Conservation (phyloP, 2,888 invertebrate genomes). For the Brachyptera putata region DNA sequence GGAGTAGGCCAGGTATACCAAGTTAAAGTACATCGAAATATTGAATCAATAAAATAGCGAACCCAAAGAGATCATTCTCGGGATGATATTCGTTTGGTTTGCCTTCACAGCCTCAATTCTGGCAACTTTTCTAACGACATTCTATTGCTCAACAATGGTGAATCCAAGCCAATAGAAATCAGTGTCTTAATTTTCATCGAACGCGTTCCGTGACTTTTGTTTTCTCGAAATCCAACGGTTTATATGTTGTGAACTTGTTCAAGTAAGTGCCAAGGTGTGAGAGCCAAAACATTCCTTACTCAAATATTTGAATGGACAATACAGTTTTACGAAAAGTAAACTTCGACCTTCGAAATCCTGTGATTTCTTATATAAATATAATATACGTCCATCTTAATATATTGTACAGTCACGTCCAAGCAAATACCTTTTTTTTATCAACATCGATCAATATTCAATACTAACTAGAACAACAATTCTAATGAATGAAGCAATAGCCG, state of each 20-base stretch:
- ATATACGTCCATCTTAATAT: slow-evolving; percentile 25
- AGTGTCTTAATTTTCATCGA: neutral
- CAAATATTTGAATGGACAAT: neutral
- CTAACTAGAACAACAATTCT: neutral
- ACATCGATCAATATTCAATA: too few relatives aligned
- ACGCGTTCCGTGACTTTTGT: neutral
- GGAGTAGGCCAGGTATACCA: too few relatives aligned
- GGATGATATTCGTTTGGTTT: too few relatives aligned
- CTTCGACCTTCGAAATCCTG: neutral
- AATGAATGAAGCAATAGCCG: too few relatives aligned
- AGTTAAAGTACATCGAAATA: too few relatives aligned
- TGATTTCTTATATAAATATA: neutral
- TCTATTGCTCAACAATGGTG: neutral
- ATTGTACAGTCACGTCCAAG: slow-evolving; percentile 26
- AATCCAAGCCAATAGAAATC: slow-evolving; percentile 4
- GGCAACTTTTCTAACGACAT: too few relatives aligned
- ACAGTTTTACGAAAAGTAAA: neutral
- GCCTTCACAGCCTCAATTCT: too few relatives aligned
- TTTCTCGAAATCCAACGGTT: neutral
- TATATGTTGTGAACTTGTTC: neutral
- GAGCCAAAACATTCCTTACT: neutral
- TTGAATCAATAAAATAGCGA: too few relatives aligned
- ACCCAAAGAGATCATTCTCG: too few relatives aligned
- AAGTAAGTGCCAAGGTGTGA: neutral
- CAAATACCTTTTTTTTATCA: too few relatives aligned